phyloP scores from a whole-genome alignment of 2,113 vertebrate genomes.

The Anguilla japonica region DNA sequence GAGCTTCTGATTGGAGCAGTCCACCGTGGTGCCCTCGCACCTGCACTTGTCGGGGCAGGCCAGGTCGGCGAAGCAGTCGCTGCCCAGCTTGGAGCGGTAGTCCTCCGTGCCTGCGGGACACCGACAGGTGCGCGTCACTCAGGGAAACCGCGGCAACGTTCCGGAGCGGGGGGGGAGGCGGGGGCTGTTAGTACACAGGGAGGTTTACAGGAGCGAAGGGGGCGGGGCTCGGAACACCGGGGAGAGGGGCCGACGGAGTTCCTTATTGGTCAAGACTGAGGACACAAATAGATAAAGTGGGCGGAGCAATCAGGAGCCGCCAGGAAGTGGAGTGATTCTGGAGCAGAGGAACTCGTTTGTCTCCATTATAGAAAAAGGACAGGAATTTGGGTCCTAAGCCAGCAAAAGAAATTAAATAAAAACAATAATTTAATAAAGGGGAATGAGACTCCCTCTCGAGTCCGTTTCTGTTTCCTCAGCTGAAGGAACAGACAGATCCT shows the following conservation, averaged over 20 bases:
- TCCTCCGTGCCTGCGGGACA: constrained; percentile 89
- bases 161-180: background rate
- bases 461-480: background rate
- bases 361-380: constrained; percentile 42
- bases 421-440: background rate
- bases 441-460: background rate
- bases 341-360: constrained; percentile 39
- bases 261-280: background rate
- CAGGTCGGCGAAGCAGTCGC: constrained; percentile 95
- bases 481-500: background rate
- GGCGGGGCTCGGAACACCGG: constrained; percentile 3
- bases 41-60: constrained; percentile 97
- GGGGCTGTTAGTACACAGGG: background rate
- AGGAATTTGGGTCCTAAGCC: constrained; percentile 66
- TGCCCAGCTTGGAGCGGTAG: constrained; percentile 94
- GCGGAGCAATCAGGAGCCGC: constrained; percentile 14
- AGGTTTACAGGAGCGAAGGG: constrained; percentile 10
- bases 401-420: constrained; percentile 62
- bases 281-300: constrained; percentile 9
- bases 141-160: background rate
- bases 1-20: constrained; percentile 97
- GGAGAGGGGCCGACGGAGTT: background rate
- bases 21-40: constrained; percentile 94
- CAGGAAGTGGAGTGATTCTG: constrained; percentile 11
- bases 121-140: constrained; percentile 54